Evolutionary conservation across 2,888 invertebrate genomes (phyloP).

Genomic region (Linhomoeus sp.): DNA sequence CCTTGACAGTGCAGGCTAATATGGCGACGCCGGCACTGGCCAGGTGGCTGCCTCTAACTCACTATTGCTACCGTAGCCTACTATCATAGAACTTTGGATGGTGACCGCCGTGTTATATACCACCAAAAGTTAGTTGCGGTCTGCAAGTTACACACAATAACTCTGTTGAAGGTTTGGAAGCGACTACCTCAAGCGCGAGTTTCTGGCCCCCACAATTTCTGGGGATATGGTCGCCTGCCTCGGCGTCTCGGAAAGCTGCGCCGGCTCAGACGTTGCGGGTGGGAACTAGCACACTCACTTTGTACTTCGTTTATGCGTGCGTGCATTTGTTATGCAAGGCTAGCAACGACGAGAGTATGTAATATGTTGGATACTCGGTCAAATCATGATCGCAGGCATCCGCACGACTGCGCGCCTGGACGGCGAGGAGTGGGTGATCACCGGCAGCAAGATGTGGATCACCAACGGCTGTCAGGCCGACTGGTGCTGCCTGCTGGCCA

Average conservation of each 20-base stretch:
- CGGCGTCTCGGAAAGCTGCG: slow-evolving; percentile 36
- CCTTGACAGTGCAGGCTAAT: slow-evolving; percentile 37
- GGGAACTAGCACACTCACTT: neutral
- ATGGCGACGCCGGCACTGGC: slow-evolving; percentile 39
- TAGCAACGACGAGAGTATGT: neutral
- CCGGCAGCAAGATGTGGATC: slow-evolving; percentile 41
- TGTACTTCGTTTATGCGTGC: neutral
- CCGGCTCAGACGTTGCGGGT: slow-evolving; percentile 28
- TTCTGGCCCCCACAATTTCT: slow-evolving; percentile 32
- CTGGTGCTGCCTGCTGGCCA: slow-evolving; percentile 39
- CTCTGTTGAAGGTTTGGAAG: slow-evolving; percentile 27
- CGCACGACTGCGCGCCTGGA: slow-evolving; percentile 33
- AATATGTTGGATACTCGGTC: neutral
- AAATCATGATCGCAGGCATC: slow-evolving; percentile 36
- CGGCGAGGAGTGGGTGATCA: slow-evolving; percentile 36
- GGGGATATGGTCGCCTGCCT: slow-evolving; percentile 36
- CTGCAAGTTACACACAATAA: neutral
- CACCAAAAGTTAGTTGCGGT: neutral
- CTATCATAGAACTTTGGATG: neutral
- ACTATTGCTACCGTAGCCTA: neutral
- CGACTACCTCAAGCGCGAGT: slow-evolving; percentile 34
- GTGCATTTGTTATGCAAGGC: no score
- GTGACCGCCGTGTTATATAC: neutral
- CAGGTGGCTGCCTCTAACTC: slow-evolving; percentile 14
- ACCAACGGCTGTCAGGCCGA: slow-evolving; percentile 39